phyloP scores from a whole-genome alignment of 30 jellyfish, hydroid and myxozoan genomes.

The Clytia hemisphaerica region DNA sequence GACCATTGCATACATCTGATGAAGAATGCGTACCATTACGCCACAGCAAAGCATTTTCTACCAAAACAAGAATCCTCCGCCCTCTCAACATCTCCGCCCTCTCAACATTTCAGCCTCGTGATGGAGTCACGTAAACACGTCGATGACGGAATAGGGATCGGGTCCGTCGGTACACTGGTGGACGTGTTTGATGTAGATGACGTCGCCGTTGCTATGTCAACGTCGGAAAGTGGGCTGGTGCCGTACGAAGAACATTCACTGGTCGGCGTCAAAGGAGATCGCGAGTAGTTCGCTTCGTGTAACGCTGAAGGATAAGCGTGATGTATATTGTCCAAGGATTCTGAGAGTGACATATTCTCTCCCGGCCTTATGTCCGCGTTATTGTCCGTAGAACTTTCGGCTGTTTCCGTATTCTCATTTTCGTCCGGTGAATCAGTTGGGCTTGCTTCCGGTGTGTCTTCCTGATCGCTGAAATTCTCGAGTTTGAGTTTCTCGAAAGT shows the following conservation, averaged over 20 bases:
- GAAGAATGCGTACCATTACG: too few species aligned
- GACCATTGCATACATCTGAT: too few species aligned
- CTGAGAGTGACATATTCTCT: constrained; percentile 3
- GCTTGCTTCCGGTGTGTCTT: constrained; percentile 18
- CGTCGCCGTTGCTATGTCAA: too few species aligned
- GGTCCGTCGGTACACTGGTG: too few species aligned
- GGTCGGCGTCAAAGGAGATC: constrained; percentile 3
- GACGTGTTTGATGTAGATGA: too few species aligned
- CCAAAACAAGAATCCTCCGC: too few species aligned
- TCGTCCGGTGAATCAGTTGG: not conserved
- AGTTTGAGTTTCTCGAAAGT: not conserved
- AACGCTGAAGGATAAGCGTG: constrained; percentile 2
- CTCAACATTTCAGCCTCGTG: too few species aligned
- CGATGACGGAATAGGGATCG: too few species aligned
- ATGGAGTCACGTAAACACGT: too few species aligned
- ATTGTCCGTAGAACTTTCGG: not conserved
- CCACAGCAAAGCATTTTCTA: too few species aligned
- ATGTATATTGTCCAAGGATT: not conserved
- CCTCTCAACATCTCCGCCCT: too few species aligned
- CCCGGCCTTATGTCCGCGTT: not conserved
- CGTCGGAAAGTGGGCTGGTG: too few species aligned
- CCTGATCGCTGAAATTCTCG: constrained; percentile 8
- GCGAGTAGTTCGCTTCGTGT: not conserved
- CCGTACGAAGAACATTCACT: constrained; percentile 9
- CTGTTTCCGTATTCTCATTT: not conserved